Conservation (phyloP, 2,113 vertebrate genomes). For the Bos javanicus region DNA sequence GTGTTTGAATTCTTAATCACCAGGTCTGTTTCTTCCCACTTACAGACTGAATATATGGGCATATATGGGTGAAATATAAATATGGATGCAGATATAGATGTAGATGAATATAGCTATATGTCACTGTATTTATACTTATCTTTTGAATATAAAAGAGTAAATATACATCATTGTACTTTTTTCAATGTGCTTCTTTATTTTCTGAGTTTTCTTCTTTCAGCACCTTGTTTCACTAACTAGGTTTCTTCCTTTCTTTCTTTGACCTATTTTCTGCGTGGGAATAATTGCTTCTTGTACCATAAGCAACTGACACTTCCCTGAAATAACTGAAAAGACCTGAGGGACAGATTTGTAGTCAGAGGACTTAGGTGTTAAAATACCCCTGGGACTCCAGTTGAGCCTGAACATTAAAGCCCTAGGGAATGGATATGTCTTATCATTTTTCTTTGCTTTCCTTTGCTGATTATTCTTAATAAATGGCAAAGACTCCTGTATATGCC, state of each 20-base stretch:
- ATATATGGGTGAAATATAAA: constrained; percentile 15
- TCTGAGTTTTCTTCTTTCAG: constrained; percentile 35
- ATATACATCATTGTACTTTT: not conserved
- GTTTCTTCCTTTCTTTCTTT: constrained; percentile 37
- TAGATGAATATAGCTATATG: not conserved
- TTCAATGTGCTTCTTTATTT: not conserved
- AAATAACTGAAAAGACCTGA: constrained; percentile 63
- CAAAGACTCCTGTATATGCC: constrained; percentile 34
- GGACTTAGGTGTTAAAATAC: constrained; percentile 59
- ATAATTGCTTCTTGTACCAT: constrained; percentile 60
- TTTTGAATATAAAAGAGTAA: constrained; percentile 30
- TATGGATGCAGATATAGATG: not conserved
- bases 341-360: constrained; percentile 57
- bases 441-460: constrained; percentile 60
- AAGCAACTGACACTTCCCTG: constrained; percentile 58
- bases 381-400: not conserved
- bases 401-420: constrained; percentile 47
- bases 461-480: constrained; percentile 63
- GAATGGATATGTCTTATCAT: constrained; percentile 40
- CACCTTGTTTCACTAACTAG: constrained; percentile 25
- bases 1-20: not conserved
- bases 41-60: not conserved
- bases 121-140: not conserved
- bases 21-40: not conserved
- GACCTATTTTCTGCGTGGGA: constrained; percentile 44